Evolutionary conservation across 2,888 invertebrate genomes (phyloP), one percentile per base, ranked within the genome.

Genomic region (Pristionchus exspectatus): DNA sequence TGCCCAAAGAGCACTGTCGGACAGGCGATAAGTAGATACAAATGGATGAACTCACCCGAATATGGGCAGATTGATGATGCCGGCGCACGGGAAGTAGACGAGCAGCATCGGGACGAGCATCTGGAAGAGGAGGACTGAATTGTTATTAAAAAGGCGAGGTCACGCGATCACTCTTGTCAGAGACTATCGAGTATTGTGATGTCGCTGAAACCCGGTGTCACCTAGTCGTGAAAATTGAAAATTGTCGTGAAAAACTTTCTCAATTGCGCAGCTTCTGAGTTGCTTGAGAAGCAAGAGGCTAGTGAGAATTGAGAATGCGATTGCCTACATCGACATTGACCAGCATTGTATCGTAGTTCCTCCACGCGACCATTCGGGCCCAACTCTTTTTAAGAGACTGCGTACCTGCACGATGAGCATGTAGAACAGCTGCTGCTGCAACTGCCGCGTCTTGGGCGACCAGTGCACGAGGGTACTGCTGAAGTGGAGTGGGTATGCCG

Each of bases 21-120:
- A n/a, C n/a, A n/a, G n/a, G n/a, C n/a, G n/a, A n/a, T n/a, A n/a
- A n/a, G n/a, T n/a, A n/a, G n/a, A n/a, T n/a, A n/a, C n/a, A n/a
- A n/a, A n/a, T n/a, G n/a, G n/a, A n/a, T n/a, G n/a, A n/a, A n/a
- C n/a, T 59, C 21, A 59, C 59, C 59, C 69, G 69, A 69, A 30
- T 7, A 69, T 14, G 27, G 69, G 69, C 27, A 69, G 69, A 21
- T 30, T 30, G 69, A 30, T 30, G 69, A 69, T 69, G 69, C 69
- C 69, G 14, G 69, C 69, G 44, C 74, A 74, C 18, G 33, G 74
- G 27, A 44, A 74, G 38, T 24, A 74, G 16, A 74, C 74, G 74
- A 74, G 18, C 38, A 38, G 16, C 74, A 74, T 74, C 18, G 74
- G 74, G 38, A 74, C 21, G n/a, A 74, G n/a, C 74, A 74, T 74